Evolutionary conservation across 2,113 vertebrate genomes (phyloP).

Genomic region (Dasyprocta punctata): DNA sequence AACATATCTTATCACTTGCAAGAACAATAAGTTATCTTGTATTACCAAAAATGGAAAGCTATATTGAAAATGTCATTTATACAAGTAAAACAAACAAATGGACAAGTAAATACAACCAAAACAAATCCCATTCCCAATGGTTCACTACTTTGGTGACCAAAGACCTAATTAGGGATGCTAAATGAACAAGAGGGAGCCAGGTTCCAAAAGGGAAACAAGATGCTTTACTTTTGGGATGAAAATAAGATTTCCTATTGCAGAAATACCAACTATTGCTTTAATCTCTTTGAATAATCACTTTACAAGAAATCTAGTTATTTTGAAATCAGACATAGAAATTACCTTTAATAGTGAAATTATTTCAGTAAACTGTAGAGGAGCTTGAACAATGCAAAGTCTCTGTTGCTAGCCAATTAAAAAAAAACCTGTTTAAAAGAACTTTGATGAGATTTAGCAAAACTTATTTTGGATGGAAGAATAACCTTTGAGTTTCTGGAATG

Average conservation of each 20-base stretch:
- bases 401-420: neutral
- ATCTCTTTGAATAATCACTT: neutral
- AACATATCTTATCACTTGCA: neutral
- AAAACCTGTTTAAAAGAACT: neutral
- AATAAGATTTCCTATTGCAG: neutral
- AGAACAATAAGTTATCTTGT: constrained; percentile 13
- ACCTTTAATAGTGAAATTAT: neutral
- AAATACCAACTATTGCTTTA: constrained; percentile 9
- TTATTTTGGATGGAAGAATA: neutral
- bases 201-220: constrained; percentile 37
- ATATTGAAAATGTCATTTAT: constrained; percentile 47
- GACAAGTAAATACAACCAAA: too few relatives aligned
- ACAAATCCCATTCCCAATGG: neutral
- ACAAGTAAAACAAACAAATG: neutral
- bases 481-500: neutral
- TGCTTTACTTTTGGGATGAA: neutral
- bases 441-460: neutral
- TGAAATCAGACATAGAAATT: constrained; percentile 39
- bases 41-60: constrained; percentile 24
- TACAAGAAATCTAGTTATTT: neutral
- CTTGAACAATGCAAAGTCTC: neutral
- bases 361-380: neutral
- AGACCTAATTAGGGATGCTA: constrained; percentile 20
- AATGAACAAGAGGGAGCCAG: neutral
- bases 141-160: constrained; percentile 15